These are phyloP conservation scores for Polia nebulosa DNA, from an alignment of 2,888 invertebrate genomes.

Conservation along the genomic window DNA sequence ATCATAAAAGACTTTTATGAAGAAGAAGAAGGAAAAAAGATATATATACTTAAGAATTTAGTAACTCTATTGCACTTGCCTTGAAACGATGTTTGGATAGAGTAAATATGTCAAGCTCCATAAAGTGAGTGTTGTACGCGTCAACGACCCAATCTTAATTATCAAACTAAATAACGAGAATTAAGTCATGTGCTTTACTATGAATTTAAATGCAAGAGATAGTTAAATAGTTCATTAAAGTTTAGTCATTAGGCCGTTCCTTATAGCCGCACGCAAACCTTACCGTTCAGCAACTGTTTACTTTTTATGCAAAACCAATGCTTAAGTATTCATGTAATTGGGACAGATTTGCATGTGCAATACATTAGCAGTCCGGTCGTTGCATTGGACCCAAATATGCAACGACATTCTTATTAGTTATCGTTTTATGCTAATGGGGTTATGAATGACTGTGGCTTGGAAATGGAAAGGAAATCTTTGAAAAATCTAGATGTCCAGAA, in stretches of 20 bases:
- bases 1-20: too few species aligned
- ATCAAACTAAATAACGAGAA: too few species aligned
- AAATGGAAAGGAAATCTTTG: neutral
- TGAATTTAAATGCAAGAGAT: slow-evolving; percentile 30
- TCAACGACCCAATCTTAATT: too few species aligned
- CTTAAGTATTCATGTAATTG: slow-evolving; percentile 53
- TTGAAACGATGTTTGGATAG: too few species aligned
- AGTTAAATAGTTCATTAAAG: slow-evolving; percentile 48
- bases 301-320: slow-evolving; percentile 52
- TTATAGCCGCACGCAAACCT: slow-evolving; percentile 30
- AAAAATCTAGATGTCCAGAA: too few species aligned
- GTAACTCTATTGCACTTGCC: too few species aligned
- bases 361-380: slow-evolving; percentile 26
- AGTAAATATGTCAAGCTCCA: too few species aligned
- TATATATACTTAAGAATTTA: too few species aligned
- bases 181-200: too few species aligned
- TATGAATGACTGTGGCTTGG: slow-evolving; percentile 1
- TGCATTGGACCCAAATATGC: slow-evolving; percentile 46
- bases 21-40: too few species aligned
- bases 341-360: slow-evolving; percentile 57
- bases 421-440: slow-evolving; percentile 38
- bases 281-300: slow-evolving; percentile 42
- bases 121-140: too few species aligned
- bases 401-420: slow-evolving; percentile 41
- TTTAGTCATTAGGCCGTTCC: slow-evolving; percentile 43